phyloP scores from a whole-genome alignment of 2,888 invertebrate species.

The Gastrophysa polygoni region DNA sequence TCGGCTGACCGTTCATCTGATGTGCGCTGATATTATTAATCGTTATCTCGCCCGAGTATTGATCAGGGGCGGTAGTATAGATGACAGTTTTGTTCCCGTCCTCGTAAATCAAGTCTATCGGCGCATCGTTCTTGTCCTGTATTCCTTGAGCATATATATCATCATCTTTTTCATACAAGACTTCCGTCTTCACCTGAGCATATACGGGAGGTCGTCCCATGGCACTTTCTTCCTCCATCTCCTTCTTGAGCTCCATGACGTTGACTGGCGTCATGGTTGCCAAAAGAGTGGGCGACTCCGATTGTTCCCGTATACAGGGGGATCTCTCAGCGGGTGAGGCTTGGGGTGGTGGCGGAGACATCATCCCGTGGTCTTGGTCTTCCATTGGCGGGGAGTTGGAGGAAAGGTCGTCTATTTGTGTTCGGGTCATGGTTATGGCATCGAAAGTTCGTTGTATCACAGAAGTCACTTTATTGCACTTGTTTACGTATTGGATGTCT shows the following conservation, averaged over 20 bases:
- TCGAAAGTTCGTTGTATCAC: slow-evolving; percentile 51
- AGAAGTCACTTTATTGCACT: slow-evolving; percentile 57
- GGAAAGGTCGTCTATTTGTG: slow-evolving; percentile 53
- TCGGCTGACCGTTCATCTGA: slow-evolving; percentile 57
- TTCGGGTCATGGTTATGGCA: slow-evolving; percentile 55
- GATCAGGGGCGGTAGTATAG: slow-evolving; percentile 79
- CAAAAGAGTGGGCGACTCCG: slow-evolving; percentile 75
- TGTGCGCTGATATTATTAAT: slow-evolving; percentile 58
- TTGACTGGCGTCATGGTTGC: slow-evolving; percentile 90
- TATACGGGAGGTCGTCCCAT: slow-evolving; percentile 65
- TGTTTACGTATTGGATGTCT: slow-evolving; percentile 49
- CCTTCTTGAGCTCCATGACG: slow-evolving; percentile 74
- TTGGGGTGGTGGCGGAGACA: slow-evolving; percentile 61
- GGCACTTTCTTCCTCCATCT: slow-evolving; percentile 69
- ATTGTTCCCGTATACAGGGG: slow-evolving; percentile 59
- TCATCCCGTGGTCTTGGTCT: slow-evolving; percentile 50
- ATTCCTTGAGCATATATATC: slow-evolving; percentile 60
- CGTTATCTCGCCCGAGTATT: slow-evolving; percentile 62
- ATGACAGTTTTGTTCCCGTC: slow-evolving; percentile 85
- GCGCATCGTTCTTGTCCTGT: slow-evolving; percentile 69
- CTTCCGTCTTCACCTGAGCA: slow-evolving; percentile 64
- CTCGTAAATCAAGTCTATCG: slow-evolving; percentile 83
- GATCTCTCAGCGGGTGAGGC: slow-evolving; percentile 61
- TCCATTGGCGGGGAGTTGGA: slow-evolving; percentile 48
- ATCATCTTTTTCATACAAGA: slow-evolving; percentile 58